Base-by-base conservation (phyloP, 2,113 vertebrate species). In the Etheostoma spectabile region DNA sequence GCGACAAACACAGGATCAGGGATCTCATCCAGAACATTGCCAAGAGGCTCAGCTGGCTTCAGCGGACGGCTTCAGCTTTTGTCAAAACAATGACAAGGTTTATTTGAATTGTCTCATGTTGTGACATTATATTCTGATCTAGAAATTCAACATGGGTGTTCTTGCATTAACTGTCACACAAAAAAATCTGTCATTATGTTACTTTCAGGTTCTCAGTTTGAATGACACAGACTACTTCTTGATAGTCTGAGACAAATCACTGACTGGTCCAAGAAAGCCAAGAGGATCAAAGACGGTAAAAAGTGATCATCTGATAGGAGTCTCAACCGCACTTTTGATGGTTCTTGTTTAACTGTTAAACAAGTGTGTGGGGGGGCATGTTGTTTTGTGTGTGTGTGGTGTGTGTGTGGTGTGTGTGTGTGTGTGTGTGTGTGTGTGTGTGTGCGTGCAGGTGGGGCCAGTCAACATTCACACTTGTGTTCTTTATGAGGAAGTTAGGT, bases 401-500 rank as follows among this genome's bases (percentile, higher is more conserved):
- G n/a, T n/a, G n/a, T n/a, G n/a, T n/a, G n/a, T n/a, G n/a, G n/a
- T n/a, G 66, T 56, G 33, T 67, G 57, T 72, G 30, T 67, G 60
- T 80, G 45, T 78, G 49, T 51, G 27, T 70, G 35, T 69, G 52
- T 81, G 46, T 64, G 21, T 65, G 13, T 78, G 15, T 76, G n/a
- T 84, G 66, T 24, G n/a, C n/a, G n/a, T 77, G 68, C 74, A 96
- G 97, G 93, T 30, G 93, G n/a, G 84, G 21, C 38, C 92, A 2
- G 64, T 88, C 55, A 95, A 71, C 15, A 76, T 96, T 52, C 93
- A 6, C 99, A 99, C 75, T 93, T 30, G 96, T 99, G 61, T 96
- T 96, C 90, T 99, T 99, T 91, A 98, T 99, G 98, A 95, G 97
- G 93, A 99, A 99, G 88, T 79, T 99, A 63, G 98, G 94, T 99